phyloP scores from a whole-genome alignment of 2,113 vertebrate genomes.

The Oreochromis tanganicae region DNA sequence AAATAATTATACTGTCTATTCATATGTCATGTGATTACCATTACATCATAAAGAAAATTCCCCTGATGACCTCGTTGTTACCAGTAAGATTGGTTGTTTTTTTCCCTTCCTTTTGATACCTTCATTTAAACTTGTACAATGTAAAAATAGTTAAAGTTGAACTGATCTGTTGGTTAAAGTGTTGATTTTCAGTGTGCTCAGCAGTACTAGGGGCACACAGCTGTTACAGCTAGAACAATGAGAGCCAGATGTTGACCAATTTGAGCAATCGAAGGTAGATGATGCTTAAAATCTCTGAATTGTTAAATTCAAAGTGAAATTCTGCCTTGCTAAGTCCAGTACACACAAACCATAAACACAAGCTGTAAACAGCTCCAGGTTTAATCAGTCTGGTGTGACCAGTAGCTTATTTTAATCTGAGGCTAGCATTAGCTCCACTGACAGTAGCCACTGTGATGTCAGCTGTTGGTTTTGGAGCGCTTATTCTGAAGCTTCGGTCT shows the following conservation, averaged over 20 bases:
- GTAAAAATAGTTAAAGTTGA: neutral
- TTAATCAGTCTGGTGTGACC: neutral
- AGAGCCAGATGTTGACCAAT: neutral
- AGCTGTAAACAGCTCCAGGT: neutral
- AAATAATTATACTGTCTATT: neutral
- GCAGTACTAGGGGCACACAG: neutral
- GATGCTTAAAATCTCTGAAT: neutral
- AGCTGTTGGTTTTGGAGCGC: neutral
- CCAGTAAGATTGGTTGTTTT: neutral
- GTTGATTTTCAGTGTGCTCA: neutral
- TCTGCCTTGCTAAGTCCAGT: neutral
- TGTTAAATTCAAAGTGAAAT: neutral
- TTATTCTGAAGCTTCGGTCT: neutral
- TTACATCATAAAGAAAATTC: neutral
- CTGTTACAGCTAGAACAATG: neutral
- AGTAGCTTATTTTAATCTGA: neutral
- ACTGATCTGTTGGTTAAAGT: neutral
- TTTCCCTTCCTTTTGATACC: neutral
- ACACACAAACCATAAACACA: fast-evolving
- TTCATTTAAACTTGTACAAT: neutral
- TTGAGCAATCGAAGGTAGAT: neutral
- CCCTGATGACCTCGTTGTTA: neutral
- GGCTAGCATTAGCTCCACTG: neutral
- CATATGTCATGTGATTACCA: neutral
- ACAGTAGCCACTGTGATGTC: neutral